These are phyloP conservation scores for Manis javanica DNA, from an alignment of 2,797 vertebrate genomes.

Conservation along the genomic window DNA sequence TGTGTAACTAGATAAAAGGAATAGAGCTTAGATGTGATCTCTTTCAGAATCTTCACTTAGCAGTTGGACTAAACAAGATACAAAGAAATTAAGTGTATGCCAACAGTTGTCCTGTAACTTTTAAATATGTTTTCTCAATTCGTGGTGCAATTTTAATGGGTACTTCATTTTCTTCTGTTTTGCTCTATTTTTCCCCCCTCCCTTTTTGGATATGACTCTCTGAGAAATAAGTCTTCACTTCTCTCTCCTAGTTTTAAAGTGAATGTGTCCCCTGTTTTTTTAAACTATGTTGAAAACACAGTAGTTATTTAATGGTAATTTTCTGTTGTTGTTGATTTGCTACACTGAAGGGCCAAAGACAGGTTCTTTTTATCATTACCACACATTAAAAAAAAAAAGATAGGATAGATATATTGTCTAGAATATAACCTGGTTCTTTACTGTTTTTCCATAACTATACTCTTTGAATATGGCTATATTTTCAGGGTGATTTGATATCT, in stretches of 20 bases:
- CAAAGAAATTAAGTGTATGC: not conserved
- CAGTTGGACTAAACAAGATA: not conserved
- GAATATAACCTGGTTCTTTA: conserved; percentile 5
- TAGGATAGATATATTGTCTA: not conserved
- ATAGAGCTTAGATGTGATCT: not conserved
- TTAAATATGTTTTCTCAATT: conserved; percentile 27
- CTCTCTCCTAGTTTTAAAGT: not conserved
- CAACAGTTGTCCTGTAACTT: not conserved
- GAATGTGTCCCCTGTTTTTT: not conserved
- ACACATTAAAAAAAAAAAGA: not conserved
- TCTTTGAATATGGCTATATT: not conserved
- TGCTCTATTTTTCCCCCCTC: not conserved
- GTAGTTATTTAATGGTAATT: not conserved
- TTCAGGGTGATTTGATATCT: not conserved
- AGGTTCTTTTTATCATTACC: not conserved
- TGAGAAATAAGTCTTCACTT: not conserved
- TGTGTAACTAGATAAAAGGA: not conserved
- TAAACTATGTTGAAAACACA: not conserved
- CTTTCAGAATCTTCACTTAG: not conserved
- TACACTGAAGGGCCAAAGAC: not conserved
- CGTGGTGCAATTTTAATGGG: not conserved
- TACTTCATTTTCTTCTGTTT: not conserved
- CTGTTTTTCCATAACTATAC: not conserved
- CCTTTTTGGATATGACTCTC: not conserved
- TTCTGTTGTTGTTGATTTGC: not conserved